phyloP scores from a whole-genome alignment of 2,888 invertebrate genomes.

The Drosophila ochracea region DNA sequence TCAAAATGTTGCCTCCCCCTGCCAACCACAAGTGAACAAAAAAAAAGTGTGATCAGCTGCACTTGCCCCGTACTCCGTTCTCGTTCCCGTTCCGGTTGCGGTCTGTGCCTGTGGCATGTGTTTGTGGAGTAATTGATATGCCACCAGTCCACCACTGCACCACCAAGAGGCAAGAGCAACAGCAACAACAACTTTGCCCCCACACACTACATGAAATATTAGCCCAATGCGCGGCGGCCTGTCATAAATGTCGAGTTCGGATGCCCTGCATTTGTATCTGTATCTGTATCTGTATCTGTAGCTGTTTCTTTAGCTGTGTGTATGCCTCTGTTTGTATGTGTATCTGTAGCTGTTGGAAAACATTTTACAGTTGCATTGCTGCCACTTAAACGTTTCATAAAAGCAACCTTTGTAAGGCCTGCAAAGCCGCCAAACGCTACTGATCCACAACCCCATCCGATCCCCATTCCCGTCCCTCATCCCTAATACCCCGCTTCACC shows the following conservation, averaged over 20 bases:
- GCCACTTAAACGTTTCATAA: conserved; percentile 81
- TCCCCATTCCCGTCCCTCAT: conserved; percentile 1
- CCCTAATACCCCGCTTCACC: conserved; percentile 8
- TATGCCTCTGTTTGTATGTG: conserved; percentile 28
- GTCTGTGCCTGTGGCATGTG: conserved; percentile 67
- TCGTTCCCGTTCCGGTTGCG: conserved; percentile 15
- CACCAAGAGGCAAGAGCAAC: conserved; percentile 20
- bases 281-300: conserved; percentile 21
- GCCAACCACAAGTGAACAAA: not conserved
- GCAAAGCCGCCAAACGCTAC: conserved; percentile 44
- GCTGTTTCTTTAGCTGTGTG: conserved; percentile 9
- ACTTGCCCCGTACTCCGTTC: conserved; percentile 56
- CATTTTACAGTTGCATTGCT: conserved; percentile 78
- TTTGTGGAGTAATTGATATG: conserved; percentile 84
- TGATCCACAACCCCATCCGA: conserved; percentile 14
- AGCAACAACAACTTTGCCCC: conserved; percentile 45
- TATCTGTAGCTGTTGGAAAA: conserved; percentile 49
- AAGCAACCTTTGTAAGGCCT: conserved; percentile 80
- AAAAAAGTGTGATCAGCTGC: conserved; percentile 80
- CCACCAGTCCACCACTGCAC: conserved; percentile 63
- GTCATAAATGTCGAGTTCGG: conserved; percentile 76
- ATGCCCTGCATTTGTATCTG: conserved; percentile 49
- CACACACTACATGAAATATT: conserved; percentile 71
- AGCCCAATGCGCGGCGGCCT: conserved; percentile 67
- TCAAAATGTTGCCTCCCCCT: conserved; percentile 20